A percentile compares a stretch with the other conserved stretches of the same genome.
These are phyloP conservation scores for Poeciliopsis gracilis DNA, from an alignment of 2,797 vertebrate genomes.

Conservation along the genomic window DNA sequence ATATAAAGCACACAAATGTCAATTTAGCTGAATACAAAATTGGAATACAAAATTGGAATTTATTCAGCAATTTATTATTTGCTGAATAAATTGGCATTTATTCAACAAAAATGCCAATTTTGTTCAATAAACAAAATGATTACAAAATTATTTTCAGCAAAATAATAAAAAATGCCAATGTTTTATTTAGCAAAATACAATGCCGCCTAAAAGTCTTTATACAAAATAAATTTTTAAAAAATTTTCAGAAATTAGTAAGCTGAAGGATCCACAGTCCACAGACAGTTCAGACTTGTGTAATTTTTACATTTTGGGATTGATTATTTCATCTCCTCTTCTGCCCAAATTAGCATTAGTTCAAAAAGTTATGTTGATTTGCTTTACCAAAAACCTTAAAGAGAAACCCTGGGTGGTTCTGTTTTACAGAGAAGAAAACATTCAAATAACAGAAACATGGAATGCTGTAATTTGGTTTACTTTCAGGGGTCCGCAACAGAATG, in stretches of 20 bases:
- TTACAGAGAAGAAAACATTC: conserved; percentile 26
- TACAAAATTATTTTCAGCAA: no score
- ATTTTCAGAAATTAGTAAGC: conserved; percentile 28
- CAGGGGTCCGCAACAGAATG: conserved; percentile 43
- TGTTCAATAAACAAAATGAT: no score
- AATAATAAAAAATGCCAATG: not conserved
- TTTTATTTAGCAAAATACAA: no score
- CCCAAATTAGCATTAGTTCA: conserved; percentile 62
- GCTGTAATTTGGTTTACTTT: conserved; percentile 54
- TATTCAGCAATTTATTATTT: no score
- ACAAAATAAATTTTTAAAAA: conserved; percentile 35
- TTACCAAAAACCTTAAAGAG: conserved; percentile 18
- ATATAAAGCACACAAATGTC: no score
- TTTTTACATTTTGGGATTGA: conserved; percentile 41
- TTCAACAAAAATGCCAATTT: no score
- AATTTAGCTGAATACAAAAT: no score
- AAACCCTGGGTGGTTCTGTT: conserved; percentile 36
- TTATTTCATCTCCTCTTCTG: conserved; percentile 39
- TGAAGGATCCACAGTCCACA: conserved; percentile 26
- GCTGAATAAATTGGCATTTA: no score
- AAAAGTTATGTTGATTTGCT: conserved; percentile 50
- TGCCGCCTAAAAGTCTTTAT: conserved; percentile 50
- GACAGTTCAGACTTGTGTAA: conserved; percentile 51
- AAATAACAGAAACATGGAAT: conserved; percentile 25
- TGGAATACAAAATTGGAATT: no score